Evolutionary conservation across 2,888 invertebrate species (phyloP), one percentile per base, ranked within the genome.

Genomic region (Sclerodermus sp.): DNA sequence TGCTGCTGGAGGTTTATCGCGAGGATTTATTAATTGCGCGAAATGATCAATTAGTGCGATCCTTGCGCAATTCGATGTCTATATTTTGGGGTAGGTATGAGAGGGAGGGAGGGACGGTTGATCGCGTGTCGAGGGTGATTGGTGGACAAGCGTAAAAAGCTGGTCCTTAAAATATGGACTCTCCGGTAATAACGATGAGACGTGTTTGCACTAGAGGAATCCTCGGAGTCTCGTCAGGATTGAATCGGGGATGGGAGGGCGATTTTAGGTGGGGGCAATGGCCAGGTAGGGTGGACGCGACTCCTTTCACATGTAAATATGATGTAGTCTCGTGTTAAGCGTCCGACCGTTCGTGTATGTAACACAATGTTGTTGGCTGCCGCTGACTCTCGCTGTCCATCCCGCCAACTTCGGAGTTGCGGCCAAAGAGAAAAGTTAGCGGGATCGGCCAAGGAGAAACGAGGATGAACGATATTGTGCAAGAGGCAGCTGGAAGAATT

Each of bases 291-390:
- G 48, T 54, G 62, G 60, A 58, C 66, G 66, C 67, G 70, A 74
- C 70, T 73, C 67, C 72, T 73, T 77, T 76, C 72, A 76, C 76
- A 77, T 77, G 76, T 77, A 77, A 77, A 77, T 76, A 76, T 70
- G 73, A 71, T 77, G 74, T 76, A 72, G 71, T 67, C 62, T 66
- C 71, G 69, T 74, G 75, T 77, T 73, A 74, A 74, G 65, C 74
- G 69, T 63, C 71, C 69, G 72, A 71, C 72, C 73, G 64, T 64
- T 63, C 59, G 62, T 67, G 66, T 67, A 68, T 67, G 66, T 63
- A 66, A 70, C 60, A 74, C 74, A 74, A 73, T 74, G 72, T 74
- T 66, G 66, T 74, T 66, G 66, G 61, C 60, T 62, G 62, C 58
- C 54, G 61, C 48, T n/a, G 60, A 54, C 62, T 53, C 49, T 60